A percentile compares a stretch with the other conserved stretches of the same genome.
Evolutionary conservation across 2,113 vertebrate genomes (phyloP).

Genomic region (Phocoena phocoena): DNA sequence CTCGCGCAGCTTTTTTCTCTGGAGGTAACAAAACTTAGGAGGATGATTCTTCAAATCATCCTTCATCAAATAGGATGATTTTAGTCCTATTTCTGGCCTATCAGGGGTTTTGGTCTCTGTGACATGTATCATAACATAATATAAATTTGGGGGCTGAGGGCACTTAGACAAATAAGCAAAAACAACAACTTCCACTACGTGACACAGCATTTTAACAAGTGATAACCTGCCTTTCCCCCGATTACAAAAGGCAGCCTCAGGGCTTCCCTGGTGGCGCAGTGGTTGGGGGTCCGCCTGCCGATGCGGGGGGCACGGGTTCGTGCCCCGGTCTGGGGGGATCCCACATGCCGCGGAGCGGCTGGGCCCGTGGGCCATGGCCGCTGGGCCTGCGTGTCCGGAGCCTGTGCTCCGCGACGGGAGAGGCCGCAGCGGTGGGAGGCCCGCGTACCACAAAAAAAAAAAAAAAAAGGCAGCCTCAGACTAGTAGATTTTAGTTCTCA

Average conservation of each 20-base stretch:
- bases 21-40: not conserved
- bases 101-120: not conserved
- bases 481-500: not conserved
- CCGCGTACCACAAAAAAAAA: too few species aligned
- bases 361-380: too few species aligned
- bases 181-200: not conserved
- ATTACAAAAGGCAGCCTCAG: not conserved
- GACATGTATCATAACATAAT: not conserved
- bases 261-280: too few species aligned
- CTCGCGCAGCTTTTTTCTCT: not conserved
- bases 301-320: too few species aligned
- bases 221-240: not conserved
- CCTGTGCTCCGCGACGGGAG: too few species aligned
- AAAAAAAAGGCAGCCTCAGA: not conserved
- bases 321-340: too few species aligned
- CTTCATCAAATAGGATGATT: not conserved
- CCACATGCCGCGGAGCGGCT: too few species aligned
- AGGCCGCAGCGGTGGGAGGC: too few species aligned
- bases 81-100: not conserved
- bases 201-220: not conserved
- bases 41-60: not conserved
- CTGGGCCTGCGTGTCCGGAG: too few species aligned
- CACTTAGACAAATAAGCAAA: not conserved
- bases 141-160: not conserved
- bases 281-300: too few species aligned